Base-by-base conservation (phyloP, 2,888 invertebrate genomes). In the Chymomyza fuscimana region DNA sequence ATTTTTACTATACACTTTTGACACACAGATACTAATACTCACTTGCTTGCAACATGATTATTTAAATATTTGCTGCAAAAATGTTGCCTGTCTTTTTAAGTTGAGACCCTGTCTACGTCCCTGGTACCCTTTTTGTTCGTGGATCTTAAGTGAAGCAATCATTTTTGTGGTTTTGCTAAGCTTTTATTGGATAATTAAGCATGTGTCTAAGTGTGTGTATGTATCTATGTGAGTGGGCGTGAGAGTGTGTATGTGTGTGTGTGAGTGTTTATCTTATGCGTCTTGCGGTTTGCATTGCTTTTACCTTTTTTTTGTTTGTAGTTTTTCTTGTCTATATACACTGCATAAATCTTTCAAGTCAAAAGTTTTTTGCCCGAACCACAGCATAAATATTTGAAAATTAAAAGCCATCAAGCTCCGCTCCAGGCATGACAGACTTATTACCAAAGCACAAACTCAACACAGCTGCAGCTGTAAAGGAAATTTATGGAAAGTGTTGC, bases 141-240 rank as follows among this genome's bases (percentile, higher is more conserved):
- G 6, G 1, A 16, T n/a, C 54, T 25, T 25, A 58, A 25, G 51
- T 54, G 46, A 19, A 61, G 72, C 62, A 70, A 81, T 79, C 72
- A 86, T 81, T 73, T 77, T 70, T 76, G 76, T 74, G 86, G 77
- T 73, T 80, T 58, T 77, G 61, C 69, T 66, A 80, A 76, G 40
- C 72, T 83, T 87, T 87, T 80, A 85, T 87, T 86, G 76, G 76
- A 84, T 86, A 84, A 80, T 77, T 80, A 74, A 78, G 68, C 52
- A 64, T 32, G 40, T 46, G 19, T 32, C 50, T 32, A n/a, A 10
- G 62, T 56, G 67, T 60, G n/a, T 1, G 2, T 22, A 75, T 54
- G 46, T 51, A 46, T 63, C 52, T 66, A 75, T 54, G 32, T 51
- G 10, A 6, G 58, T 22, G 58, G 3, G 19, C 4, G 58, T 4